Evolutionary conservation across 1,140 invertebrate species (phyloP).

Genomic region (Drosophila navojoa): DNA sequence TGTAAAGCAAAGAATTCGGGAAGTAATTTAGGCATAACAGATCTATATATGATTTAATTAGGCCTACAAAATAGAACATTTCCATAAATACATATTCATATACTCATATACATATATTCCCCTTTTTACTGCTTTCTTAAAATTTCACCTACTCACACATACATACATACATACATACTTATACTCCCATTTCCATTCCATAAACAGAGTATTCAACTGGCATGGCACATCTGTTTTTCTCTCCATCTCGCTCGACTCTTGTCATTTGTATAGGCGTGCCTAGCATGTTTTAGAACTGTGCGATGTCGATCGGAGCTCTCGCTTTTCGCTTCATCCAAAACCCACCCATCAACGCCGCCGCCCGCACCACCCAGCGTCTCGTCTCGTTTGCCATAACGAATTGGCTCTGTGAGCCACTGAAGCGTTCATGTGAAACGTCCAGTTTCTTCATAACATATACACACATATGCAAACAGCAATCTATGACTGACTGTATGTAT

Average conservation of each 20-base stretch:
- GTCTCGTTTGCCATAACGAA: slow-evolving; percentile 51
- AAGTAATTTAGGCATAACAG: too few relatives aligned
- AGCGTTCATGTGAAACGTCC: slow-evolving; percentile 83
- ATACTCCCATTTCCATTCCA: not conserved
- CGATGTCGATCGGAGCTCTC: slow-evolving; percentile 37
- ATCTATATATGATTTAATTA: too few relatives aligned
- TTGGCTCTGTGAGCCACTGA: slow-evolving; percentile 62
- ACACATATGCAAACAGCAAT: slow-evolving; percentile 23
- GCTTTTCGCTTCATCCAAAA: slow-evolving; percentile 18
- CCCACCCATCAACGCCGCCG: too few relatives aligned
- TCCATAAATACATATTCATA: too few relatives aligned
- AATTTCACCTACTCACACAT: not conserved
- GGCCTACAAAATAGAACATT: too few relatives aligned
- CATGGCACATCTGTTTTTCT: too few relatives aligned
- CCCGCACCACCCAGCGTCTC: slow-evolving; percentile 4
- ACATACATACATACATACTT: too few relatives aligned
- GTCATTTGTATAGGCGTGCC: not conserved
- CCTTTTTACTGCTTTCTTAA: too few relatives aligned
- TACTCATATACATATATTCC: too few relatives aligned
- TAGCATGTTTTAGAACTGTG: slow-evolving; percentile 16
- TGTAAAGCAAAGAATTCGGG: not conserved
- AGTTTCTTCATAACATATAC: slow-evolving; percentile 62
- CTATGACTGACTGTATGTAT: not conserved
- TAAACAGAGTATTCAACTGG: not conserved
- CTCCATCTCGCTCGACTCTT: not conserved